Base-by-base conservation (phyloP, 2,888 invertebrate genomes). In the Hirtodrosophila histrioides region DNA sequence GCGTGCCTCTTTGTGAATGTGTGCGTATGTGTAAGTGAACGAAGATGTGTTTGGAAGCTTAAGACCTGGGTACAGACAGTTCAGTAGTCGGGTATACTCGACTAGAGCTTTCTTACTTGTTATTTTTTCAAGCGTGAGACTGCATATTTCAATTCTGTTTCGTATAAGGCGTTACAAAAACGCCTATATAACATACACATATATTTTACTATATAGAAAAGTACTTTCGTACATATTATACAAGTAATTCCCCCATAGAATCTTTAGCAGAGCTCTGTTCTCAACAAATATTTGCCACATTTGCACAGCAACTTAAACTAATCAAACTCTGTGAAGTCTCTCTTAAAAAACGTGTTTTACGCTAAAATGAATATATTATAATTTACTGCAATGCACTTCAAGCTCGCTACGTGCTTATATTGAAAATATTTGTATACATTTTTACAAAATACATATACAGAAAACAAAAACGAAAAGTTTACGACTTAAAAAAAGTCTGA, bases 331-430 rank as follows among this genome's bases (percentile, higher is more conserved):
- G n/a, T 4, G 4, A 12, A 33, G 10, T 8, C 7, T 11, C 24
- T 33, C 33, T 33, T 8, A 8, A 35, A 44, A 70, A 69, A 78
- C 79, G 86, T 79, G 79, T 82, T 85, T 81, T 50, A 65, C 57
- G 82, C 64, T 58, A 23, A 24, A 39, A 57, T 64, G 49, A 36
- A 63, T 24, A 46, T 62, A 64, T 64, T 67, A 57, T 31, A 51
- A 17, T 73, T 49, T 49, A 49, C 39, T 48, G 44, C 48, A 66
- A 36, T 60, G 60, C 48, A 60, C 33, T 82, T 82, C 49, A 58
- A 48, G 11, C 51, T 29, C 8, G 29, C 29, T 43, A 78, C 78
- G 78, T 78, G 78, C 61, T 56, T 33, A 24, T 29, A 11, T 35
- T 12, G 3, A 8, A 27, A 62, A 67, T 78, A 41, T 41, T 66